Base-by-base conservation (phyloP, 2,113 vertebrate genomes). In the Lophura nycthemera region DNA sequence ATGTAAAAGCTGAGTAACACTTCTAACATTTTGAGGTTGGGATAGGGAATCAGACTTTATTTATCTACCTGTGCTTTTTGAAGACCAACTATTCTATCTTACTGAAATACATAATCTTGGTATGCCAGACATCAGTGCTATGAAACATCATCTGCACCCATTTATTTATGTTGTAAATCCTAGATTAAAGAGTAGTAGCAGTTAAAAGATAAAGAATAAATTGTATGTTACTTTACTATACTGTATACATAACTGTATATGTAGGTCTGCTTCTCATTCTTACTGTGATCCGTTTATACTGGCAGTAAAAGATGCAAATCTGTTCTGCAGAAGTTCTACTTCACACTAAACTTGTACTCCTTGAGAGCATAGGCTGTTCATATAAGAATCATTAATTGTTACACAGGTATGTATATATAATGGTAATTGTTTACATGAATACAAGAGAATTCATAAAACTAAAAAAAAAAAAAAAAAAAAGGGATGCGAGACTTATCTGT, bases 31-130 rank as follows among this genome's bases (percentile, higher is more conserved):
- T 84, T 90, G 82, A 61, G 42, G 8, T 20, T 77, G 74, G 67
- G 38, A 90, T 45, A 88, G 65, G 52, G 75, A 60, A 84, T 75
- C 47, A 85, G 57, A 89, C 90, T 96, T 95, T 74, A 89, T 81
- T 96, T 96, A 59, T 63, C 92, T 93, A 82, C 38, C 67, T 88
- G 25, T 89, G 21, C 56, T 63, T 93, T 96, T 96, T 94, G 76
- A 96, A 96, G 76, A 96, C 17, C 42, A 66, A 65, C 10, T 47
- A 83, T 94, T 95, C 75, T 1, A 0, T 90, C 95, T 94, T 88
- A 83, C 81, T 81, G 75, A 82, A 95, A 94, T 92, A 75, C 48
- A 77, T 81, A 64, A 83, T 83, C 63, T 92, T 67, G 81, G 42
- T 50, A 90, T 79, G 76, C 47, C 86, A 95, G 89, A 83, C 60